A percentile compares a stretch with the other conserved stretches of the same genome.
Conservation (phyloP, 2,888 invertebrate genomes). For the Dinocampus coccinellae region DNA sequence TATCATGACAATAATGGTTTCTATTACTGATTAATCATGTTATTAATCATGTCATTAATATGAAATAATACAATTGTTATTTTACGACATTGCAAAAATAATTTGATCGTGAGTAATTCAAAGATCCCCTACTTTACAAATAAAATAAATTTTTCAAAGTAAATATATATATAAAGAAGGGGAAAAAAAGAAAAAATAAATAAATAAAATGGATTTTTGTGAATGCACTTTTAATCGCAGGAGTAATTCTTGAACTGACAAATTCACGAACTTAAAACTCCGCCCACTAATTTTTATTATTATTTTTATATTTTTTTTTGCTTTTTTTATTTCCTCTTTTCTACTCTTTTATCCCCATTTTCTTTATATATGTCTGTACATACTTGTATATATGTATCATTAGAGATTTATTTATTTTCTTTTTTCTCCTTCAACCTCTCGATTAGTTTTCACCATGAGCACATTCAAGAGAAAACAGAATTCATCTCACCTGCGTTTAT, state of each 20-base stretch:
- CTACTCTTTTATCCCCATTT: not conserved
- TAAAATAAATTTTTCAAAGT: not conserved
- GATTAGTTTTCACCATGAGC: constrained; percentile 21
- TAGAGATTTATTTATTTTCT: constrained; percentile 11
- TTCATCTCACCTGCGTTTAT: not conserved
- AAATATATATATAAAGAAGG: not conserved
- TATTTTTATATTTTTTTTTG: no score
- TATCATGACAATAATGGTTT: no score
- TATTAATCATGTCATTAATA: constrained; percentile 13
- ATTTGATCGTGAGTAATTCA: not conserved
- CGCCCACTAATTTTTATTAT: no score
- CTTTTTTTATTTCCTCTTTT: not conserved
- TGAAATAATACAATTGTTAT: constrained; percentile 16
- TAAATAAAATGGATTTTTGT: constrained; percentile 30
- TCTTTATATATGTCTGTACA: not conserved
- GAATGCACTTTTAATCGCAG: constrained; percentile 53
- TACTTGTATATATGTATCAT: not conserved
- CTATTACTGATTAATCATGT: no score
- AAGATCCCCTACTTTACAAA: not conserved
- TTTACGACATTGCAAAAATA: not conserved
- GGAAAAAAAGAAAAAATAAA: constrained; percentile 7
- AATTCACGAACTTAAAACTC: constrained; percentile 14
- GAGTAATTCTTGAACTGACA: constrained; percentile 14
- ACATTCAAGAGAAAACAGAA: constrained; percentile 11
- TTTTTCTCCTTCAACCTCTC: not conserved